phyloP scores from a whole-genome alignment of 2,888 invertebrate genomes.

The Latrodectus elegans region DNA sequence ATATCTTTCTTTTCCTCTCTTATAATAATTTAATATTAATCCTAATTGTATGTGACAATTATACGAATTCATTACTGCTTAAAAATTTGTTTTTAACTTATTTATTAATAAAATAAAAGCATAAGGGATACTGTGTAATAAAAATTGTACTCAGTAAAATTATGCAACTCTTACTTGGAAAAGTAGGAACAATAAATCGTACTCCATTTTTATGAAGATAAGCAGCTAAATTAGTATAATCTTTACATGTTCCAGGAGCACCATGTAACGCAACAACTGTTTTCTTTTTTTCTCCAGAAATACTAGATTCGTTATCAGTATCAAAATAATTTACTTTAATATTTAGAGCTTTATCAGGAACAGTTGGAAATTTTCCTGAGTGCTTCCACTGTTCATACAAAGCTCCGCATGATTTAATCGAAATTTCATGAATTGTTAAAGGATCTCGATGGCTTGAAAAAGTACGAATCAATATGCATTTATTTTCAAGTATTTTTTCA shows the following conservation, averaged over 20 bases:
- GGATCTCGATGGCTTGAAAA: background rate
- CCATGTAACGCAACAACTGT: constrained; percentile 68
- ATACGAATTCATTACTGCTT: too few relatives aligned
- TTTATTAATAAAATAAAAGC: too few relatives aligned
- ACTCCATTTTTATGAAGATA: constrained; percentile 39
- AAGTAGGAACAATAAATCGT: constrained; percentile 67
- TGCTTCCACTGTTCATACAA: constrained; percentile 63
- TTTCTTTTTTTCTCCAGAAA: background rate
- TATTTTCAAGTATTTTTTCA: too few relatives aligned
- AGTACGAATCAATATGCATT: background rate
- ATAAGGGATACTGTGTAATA: too few relatives aligned
- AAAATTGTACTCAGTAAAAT: too few relatives aligned
- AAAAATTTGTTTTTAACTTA: too few relatives aligned
- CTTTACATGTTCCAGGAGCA: constrained; percentile 70
- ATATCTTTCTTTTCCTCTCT: too few relatives aligned
- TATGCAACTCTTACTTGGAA: constrained; percentile 56
- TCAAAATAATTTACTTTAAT: constrained; percentile 68
- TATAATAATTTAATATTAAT: too few relatives aligned
- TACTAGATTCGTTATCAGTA: constrained; percentile 20
- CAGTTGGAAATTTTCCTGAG: constrained; percentile 30
- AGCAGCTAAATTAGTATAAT: constrained; percentile 53
- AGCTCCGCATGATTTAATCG: constrained; percentile 63
- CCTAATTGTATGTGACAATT: too few relatives aligned
- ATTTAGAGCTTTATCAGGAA: constrained; percentile 49
- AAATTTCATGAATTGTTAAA: constrained; percentile 25